Evolutionary conservation across 2,888 invertebrate species (phyloP).

Genomic region (Heterodera filipjevi): DNA sequence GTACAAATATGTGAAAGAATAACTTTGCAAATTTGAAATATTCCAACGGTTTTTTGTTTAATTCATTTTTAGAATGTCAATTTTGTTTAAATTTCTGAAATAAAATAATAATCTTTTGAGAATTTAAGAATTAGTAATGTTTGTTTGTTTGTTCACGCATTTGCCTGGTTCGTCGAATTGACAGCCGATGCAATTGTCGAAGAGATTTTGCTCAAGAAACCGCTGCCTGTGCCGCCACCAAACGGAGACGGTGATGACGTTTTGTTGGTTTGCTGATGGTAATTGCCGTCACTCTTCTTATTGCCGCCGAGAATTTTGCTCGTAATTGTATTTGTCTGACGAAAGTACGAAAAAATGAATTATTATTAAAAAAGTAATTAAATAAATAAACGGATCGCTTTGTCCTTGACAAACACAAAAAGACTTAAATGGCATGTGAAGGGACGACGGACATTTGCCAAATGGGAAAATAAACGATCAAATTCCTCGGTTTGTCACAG

Average conservation of each 20-base stretch:
- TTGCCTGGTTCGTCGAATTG: not conserved
- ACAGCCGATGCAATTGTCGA: constrained; percentile 21
- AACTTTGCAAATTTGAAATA: too few species aligned
- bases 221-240: not conserved
- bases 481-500: not conserved
- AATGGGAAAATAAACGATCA: not conserved
- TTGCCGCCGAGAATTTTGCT: constrained; percentile 22
- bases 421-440: too few species aligned
- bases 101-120: too few species aligned
- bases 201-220: constrained; percentile 23
- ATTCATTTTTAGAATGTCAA: too few species aligned
- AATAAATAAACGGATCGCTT: too few species aligned
- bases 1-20: too few species aligned
- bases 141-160: not conserved
- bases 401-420: too few species aligned
- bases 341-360: not conserved
- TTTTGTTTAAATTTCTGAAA: constrained; percentile 4
- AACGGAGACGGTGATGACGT: constrained; percentile 1
- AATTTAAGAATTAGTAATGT: not conserved
- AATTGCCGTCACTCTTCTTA: not conserved
- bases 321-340: constrained; percentile 11
- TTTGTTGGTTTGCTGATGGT: not conserved
- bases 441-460: not conserved
- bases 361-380: too few species aligned
- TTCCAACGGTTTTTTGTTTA: too few species aligned